Conservation (phyloP, 2,888 invertebrate species). For the Drosophila incognita region DNA sequence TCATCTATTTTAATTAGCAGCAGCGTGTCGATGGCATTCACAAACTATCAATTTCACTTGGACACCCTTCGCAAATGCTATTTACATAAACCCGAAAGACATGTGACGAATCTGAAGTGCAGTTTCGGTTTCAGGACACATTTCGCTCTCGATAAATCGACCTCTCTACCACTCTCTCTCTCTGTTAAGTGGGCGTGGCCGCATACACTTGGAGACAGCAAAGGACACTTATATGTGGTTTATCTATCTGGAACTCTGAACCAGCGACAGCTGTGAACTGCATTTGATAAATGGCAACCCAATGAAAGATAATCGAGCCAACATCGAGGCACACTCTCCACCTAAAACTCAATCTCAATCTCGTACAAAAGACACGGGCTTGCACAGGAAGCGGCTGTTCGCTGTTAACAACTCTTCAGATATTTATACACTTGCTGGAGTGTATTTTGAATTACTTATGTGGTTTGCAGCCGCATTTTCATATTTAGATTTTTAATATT, state of each 20-base stretch:
- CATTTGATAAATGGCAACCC: slow-evolving; percentile 71
- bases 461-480: neutral
- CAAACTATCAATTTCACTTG: slow-evolving; percentile 80
- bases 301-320: slow-evolving; percentile 28
- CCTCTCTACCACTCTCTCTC: neutral
- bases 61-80: slow-evolving; percentile 61
- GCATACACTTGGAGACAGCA: slow-evolving; percentile 44
- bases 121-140: slow-evolving; percentile 38
- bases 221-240: slow-evolving; percentile 58
- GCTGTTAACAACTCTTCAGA: slow-evolving; percentile 39
- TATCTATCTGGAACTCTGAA: slow-evolving; percentile 21
- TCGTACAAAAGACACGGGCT: slow-evolving; percentile 16
- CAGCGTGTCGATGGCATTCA: slow-evolving; percentile 79
- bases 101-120: slow-evolving; percentile 78
- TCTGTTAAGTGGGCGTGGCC: slow-evolving; percentile 55
- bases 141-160: slow-evolving; percentile 16
- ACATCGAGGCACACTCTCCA: slow-evolving; percentile 32
- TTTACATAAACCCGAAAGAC: slow-evolving; percentile 72
- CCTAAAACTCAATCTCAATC: slow-evolving; percentile 1
- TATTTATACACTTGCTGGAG: neutral
- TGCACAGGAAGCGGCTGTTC: slow-evolving; percentile 51
- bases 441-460: neutral
- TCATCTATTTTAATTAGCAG: slow-evolving; percentile 80
- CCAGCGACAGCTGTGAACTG: slow-evolving; percentile 68
- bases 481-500: neutral